These are phyloP conservation scores for Caradrina kadenii DNA, from an alignment of 2,888 invertebrate species.

Conservation along the genomic window DNA sequence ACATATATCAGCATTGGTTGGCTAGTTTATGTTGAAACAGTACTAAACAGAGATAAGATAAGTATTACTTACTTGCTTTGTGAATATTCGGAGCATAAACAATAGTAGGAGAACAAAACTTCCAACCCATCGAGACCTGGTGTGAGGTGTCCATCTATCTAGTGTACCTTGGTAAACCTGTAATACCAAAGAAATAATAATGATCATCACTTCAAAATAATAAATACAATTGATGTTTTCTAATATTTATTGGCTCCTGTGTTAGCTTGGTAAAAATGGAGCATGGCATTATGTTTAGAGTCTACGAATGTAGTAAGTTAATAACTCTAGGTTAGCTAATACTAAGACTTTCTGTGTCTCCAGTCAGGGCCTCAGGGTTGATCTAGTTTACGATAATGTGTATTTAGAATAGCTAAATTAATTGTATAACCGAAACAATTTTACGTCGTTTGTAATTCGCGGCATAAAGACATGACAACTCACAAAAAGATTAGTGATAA, in stretches of 20 bases:
- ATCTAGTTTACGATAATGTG: background rate
- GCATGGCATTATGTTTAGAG: slow-evolving; percentile 1
- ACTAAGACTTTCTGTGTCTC: background rate
- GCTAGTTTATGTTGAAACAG: slow-evolving; percentile 36
- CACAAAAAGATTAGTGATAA: slow-evolving; percentile 25
- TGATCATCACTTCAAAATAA: background rate
- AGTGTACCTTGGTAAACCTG: slow-evolving; percentile 95
- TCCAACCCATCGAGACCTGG: slow-evolving; percentile 94
- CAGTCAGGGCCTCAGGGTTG: background rate
- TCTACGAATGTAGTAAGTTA: background rate
- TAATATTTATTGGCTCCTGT: background rate
- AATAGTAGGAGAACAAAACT: slow-evolving; percentile 92
- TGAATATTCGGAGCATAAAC: slow-evolving; percentile 95
- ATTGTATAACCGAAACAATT: background rate
- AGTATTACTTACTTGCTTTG: slow-evolving; percentile 93
- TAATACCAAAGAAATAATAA: slow-evolving; percentile 36
- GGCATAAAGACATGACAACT: slow-evolving; percentile 48
- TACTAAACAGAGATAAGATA: slow-evolving; percentile 54
- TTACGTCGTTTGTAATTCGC: slow-evolving; percentile 39
- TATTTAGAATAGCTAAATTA: background rate
- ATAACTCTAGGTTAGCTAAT: background rate
- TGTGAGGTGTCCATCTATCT: slow-evolving; percentile 96
- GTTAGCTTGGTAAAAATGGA: background rate
- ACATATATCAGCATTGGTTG: slow-evolving; percentile 34
- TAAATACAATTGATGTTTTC: background rate